These are phyloP conservation scores for Intellagama lesueurii DNA, from an alignment of 2,797 vertebrate genomes.

Conservation along the genomic window DNA sequence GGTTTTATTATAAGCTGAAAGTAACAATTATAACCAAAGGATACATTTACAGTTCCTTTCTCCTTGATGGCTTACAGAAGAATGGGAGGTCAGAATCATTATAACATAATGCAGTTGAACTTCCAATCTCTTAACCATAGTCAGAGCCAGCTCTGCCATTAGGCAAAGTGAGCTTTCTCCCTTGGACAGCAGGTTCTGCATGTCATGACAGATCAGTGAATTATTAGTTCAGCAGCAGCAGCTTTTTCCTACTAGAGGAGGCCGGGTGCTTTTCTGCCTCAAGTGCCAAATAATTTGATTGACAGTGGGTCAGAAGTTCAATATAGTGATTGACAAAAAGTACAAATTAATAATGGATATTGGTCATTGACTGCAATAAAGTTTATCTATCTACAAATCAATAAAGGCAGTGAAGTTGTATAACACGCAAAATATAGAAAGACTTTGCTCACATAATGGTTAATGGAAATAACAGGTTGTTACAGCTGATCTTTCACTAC, in stretches of 20 bases:
- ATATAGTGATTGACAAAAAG: too few species aligned
- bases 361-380: too few species aligned
- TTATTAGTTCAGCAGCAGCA: neutral
- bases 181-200: neutral
- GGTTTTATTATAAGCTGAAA: constrained; percentile 65
- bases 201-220: neutral
- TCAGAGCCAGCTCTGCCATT: neutral
- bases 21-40: constrained; percentile 54
- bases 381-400: too few species aligned
- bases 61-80: constrained; percentile 43
- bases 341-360: too few species aligned
- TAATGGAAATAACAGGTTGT: too few species aligned
- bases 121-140: neutral
- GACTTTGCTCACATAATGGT: too few species aligned
- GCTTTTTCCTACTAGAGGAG: neutral
- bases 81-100: neutral
- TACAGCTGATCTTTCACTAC: too few species aligned
- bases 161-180: too few species aligned
- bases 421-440: too few species aligned
- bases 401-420: too few species aligned
- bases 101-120: neutral
- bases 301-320: too few species aligned
- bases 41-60: constrained; percentile 60
- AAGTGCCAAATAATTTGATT: neutral
- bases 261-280: neutral